Conservation (phyloP, 2,888 invertebrate species). For the Lycia hirtaria region DNA sequence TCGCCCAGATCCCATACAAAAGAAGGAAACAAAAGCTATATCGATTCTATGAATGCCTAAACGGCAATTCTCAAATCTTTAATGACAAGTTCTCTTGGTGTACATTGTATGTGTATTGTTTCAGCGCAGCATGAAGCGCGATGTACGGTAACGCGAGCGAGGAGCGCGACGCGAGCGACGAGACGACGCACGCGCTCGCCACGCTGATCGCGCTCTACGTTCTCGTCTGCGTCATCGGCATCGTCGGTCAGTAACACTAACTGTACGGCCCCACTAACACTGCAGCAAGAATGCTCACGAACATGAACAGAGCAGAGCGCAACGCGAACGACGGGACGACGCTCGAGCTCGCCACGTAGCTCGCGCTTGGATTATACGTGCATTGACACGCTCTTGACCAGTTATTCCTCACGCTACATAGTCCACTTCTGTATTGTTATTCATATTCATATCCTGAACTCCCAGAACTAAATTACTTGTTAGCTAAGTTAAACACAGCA, state of each 20-base stretch:
- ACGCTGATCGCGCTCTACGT: conserved; percentile 75
- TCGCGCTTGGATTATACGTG: conserved; percentile 19
- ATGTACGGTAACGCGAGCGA: conserved; percentile 77
- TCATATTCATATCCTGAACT: conserved; percentile 16
- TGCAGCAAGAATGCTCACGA: neutral
- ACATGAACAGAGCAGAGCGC: no score
- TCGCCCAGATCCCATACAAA: no score
- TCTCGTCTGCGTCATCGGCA: conserved; percentile 76
- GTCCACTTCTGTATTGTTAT: conserved; percentile 24
- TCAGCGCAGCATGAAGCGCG: conserved; percentile 70
- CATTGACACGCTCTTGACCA: no score
- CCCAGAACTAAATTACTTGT: conserved; percentile 7
- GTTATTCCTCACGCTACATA: conserved; percentile 9
- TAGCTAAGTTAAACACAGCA: conserved; percentile 9
- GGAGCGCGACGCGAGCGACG: conserved; percentile 44
- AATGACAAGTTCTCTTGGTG: no score
- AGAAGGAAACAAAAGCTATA: no score
- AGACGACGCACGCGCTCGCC: conserved; percentile 63
- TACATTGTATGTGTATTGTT: conserved; percentile 28
- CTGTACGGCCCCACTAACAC: neutral
- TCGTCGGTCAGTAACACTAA: conserved; percentile 64
- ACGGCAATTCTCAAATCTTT: no score
- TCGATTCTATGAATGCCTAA: no score
- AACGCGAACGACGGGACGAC: no score
- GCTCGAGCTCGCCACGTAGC: no score